These are phyloP conservation scores for Syngnathus scovelli DNA, from an alignment of 2,113 vertebrate genomes.

Conservation along the genomic window DNA sequence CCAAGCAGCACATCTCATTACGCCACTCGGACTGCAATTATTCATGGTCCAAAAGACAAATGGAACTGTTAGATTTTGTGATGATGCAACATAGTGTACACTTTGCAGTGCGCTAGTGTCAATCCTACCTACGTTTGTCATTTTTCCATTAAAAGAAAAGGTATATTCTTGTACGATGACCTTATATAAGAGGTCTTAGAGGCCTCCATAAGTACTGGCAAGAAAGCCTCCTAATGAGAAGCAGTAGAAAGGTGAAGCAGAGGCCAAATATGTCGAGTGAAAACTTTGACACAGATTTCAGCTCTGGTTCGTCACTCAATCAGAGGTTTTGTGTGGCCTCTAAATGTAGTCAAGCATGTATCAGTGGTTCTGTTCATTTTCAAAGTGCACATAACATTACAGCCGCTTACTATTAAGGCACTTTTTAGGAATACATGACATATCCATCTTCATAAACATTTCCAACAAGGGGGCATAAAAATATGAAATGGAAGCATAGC, in stretches of 20 bases:
- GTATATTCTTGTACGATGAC: background rate
- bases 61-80: conserved; percentile 18
- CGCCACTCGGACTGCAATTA: conserved; percentile 26
- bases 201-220: background rate
- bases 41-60: conserved; percentile 41
- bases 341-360: background rate
- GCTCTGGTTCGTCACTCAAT: background rate
- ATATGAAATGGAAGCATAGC: background rate
- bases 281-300: conserved; percentile 6
- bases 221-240: conserved; percentile 3
- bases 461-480: background rate
- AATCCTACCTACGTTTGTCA: background rate
- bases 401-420: background rate
- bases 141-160: conserved; percentile 1
- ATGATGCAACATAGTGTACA: conserved; percentile 25
- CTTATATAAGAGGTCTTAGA: conserved; percentile 6
- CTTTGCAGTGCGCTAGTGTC: background rate
- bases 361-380: background rate
- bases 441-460: background rate
- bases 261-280: conserved; percentile 24
- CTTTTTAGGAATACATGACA: background rate
- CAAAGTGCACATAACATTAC: background rate
- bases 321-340: background rate
- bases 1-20: conserved; percentile 21
- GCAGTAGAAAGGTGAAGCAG: conserved; percentile 22